Evolutionary conservation across 2,113 vertebrate genomes (phyloP), one percentile per base, ranked within the genome.

Genomic region (Eubucco bourcierii): DNA sequence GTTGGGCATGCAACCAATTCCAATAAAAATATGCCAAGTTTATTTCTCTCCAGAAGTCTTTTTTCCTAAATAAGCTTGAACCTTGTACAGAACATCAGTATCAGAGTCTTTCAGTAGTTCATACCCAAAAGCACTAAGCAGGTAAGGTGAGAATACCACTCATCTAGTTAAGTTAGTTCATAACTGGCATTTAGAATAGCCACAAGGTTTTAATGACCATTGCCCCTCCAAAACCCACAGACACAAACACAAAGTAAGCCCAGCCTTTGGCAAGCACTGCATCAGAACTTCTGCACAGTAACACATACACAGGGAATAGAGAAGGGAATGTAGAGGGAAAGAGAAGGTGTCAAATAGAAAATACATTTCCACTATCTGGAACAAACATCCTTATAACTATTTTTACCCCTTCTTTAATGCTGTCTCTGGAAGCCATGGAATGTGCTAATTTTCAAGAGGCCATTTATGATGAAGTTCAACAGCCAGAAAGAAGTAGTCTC

Each of bases 381-480:
- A 50, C 88, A 94, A 95, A 91, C 39, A 82, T 4, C 6, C 41
- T 84, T 70, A 89, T 29, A 88, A 94, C 37, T 94, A 65, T 88
- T 94, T 89, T 94, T 80, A 94, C 21, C 31, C 82, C 37, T 92
- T 84, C 84, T 90, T 66, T 84, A 56, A 93, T 88, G 67, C 97
- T 88, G 73, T 58, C 78, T 76, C 80, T 91, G 86, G 87, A 94
- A 90, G 82, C 95, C 80, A 93, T 95, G 80, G 94, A 96, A 96
- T 94, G 90, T 83, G 60, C 67, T 94, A 78, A 83, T 72, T 84
- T 96, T 95, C 95, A 97, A 96, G 88, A 94, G 64, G 70, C 77
- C 56, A 91, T 97, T 97, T 96, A 95, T 91, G 83, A 95, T 1
- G 0, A 86, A 88, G 64, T 87, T 95, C 94, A 96, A 93, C 58